These are phyloP conservation scores for Bimastos eiseni DNA, from an alignment of 2,888 invertebrate genomes.

Conservation along the genomic window DNA sequence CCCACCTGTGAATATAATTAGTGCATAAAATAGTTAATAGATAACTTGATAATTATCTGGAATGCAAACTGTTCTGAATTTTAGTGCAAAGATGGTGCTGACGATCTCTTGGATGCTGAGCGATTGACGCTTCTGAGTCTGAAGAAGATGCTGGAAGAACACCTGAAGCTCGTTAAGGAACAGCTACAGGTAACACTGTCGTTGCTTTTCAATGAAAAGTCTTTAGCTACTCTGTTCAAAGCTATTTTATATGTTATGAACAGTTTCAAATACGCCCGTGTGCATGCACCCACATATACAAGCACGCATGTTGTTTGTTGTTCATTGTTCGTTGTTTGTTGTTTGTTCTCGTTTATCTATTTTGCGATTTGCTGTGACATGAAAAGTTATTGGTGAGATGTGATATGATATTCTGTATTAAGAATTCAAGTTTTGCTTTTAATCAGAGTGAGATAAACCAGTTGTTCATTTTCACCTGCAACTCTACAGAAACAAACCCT, in stretches of 20 bases:
- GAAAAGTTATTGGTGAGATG: background rate
- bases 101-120: slow-evolving; percentile 59
- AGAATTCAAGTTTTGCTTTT: background rate
- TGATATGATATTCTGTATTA: background rate
- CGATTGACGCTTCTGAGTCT: slow-evolving; percentile 57
- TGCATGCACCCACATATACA: background rate
- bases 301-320: background rate
- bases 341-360: too few species aligned
- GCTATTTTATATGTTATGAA: background rate
- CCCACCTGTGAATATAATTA: too few species aligned
- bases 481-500: background rate
- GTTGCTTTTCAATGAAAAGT: too few species aligned
- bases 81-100: slow-evolving; percentile 60
- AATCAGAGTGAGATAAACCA: background rate
- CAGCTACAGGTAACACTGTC: slow-evolving; percentile 59
- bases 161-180: slow-evolving; percentile 57
- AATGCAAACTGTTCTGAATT: background rate
- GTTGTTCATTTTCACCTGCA: background rate
- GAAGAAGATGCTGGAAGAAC: slow-evolving; percentile 58
- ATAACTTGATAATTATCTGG: background rate
- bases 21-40: background rate
- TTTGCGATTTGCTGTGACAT: too few species aligned
- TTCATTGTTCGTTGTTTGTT: too few species aligned
- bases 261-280: background rate
- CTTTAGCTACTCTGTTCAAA: background rate